These are phyloP conservation scores for Poecilia picta DNA, from an alignment of 2,797 vertebrate species.

Conservation along the genomic window DNA sequence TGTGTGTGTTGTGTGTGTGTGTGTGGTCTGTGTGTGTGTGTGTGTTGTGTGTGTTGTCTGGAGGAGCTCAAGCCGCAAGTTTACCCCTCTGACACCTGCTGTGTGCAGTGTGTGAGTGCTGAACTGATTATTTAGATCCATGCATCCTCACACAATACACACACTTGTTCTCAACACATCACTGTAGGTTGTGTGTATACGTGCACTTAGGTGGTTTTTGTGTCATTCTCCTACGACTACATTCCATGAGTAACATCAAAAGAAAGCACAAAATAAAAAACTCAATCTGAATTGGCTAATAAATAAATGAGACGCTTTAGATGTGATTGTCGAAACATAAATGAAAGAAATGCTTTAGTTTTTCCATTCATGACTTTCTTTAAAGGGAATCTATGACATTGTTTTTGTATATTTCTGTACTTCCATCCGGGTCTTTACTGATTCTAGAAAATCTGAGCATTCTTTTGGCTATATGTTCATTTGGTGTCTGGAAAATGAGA, in stretches of 20 bases:
- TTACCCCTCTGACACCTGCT: constrained; percentile 60
- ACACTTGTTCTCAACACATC: neutral
- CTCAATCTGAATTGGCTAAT: neutral
- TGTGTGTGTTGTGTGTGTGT: no score
- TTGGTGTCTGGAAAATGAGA: no score
- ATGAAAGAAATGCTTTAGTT: neutral
- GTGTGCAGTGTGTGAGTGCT: constrained; percentile 44
- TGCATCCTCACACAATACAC: neutral
- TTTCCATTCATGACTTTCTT: neutral
- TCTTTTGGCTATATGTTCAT: no score
- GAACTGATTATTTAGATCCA: constrained; percentile 3
- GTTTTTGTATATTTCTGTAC: no score
- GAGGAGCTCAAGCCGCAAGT: constrained; percentile 36
- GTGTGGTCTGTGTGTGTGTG: no score
- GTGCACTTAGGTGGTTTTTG: neutral
- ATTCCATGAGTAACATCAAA: constrained; percentile 1
- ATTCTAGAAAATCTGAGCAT: no score
- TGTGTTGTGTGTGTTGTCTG: no score
- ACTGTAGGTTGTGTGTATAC: neutral
- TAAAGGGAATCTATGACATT: no score
- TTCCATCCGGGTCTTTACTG: no score
- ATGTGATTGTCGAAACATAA: neutral
- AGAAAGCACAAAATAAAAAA: neutral
- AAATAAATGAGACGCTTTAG: neutral
- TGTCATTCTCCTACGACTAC: neutral